Conservation (phyloP, 2,113 vertebrate species). For the Toxostoma redivivum region DNA sequence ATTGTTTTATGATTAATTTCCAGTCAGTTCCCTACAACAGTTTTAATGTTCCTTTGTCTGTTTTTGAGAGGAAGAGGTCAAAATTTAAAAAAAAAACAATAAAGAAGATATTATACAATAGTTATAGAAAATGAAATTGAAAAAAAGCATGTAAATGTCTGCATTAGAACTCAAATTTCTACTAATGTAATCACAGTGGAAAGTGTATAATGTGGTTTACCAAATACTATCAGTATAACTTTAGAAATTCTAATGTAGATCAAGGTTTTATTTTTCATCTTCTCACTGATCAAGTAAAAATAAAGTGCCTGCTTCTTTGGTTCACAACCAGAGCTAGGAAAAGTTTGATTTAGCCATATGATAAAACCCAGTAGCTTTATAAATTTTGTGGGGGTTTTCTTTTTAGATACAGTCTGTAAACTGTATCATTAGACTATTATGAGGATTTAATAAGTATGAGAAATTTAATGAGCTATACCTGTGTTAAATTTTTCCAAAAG, state of each 20-base stretch:
- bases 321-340: neutral
- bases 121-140: neutral
- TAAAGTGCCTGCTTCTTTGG: neutral
- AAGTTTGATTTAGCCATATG: neutral
- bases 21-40: neutral
- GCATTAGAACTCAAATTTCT: neutral
- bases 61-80: rapidly evolving
- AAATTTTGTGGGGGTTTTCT: neutral
- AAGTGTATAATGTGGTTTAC: neutral
- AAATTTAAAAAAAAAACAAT: neutral
- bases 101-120: neutral
- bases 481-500: neutral
- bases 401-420: neutral
- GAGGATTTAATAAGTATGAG: neutral
- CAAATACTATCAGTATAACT: neutral
- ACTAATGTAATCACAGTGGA: neutral
- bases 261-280: neutral
- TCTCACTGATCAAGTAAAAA: neutral
- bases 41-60: neutral
- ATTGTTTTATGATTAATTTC: neutral
- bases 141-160: neutral
- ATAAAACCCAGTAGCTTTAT: neutral
- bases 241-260: neutral
- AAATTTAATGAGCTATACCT: neutral
- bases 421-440: neutral